Base-by-base conservation (phyloP, 2,888 invertebrate species). In the Ecdyonurus torrentis region DNA sequence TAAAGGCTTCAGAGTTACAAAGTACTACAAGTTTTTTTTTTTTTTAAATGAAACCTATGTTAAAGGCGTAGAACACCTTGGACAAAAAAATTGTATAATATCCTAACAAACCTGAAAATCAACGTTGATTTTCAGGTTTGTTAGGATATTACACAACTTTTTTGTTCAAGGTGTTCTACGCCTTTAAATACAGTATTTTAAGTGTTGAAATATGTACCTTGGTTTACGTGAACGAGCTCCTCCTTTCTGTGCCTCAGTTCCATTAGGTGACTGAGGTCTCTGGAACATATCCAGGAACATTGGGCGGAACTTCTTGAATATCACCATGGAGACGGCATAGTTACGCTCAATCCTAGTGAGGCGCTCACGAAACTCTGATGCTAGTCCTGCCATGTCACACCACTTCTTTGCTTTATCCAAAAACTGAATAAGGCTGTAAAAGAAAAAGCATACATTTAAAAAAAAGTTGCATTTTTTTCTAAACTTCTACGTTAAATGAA, bases 371-470 rank as follows among this genome's bases (percentile, higher is more conserved):
- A 95, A 91, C 64, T 89, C 87, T 68, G 85, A 84, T 0, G 92
- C 84, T 76, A 94, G 82, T 67, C 86, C 86, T 1, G 92, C 87
- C 93, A 98, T 95, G 70, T 94, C 92, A 65, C 89, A 86, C 97
- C 97, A 99, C 71, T 87, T 87, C 72, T 91, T 89, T 71, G 95
- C 93, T 78, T 96, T 96, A 67, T 84, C 85, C 72, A 97, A 95
- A 76, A 98, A 98, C 71, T 96, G 90, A 65, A 90, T 87, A 65
- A 97, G 80, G 72, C 94, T 94, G 77, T 65, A 80, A 78, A n/a
- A n/a, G n/a, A n/a, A n/a, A n/a, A n/a, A n/a, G n/a, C 23, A 24
- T 19, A 19, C 19, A 61, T 18, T 22, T 1, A 52, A 18, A 64
- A 37, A 37, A 52, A 24, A 59, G 58, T 50, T 23, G 52, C 1